Evolutionary conservation across 35 echinoderm and acorn worm species (phyloP), one percentile per base, ranked within the genome.

Genomic region (Stichopus chloronotus): DNA sequence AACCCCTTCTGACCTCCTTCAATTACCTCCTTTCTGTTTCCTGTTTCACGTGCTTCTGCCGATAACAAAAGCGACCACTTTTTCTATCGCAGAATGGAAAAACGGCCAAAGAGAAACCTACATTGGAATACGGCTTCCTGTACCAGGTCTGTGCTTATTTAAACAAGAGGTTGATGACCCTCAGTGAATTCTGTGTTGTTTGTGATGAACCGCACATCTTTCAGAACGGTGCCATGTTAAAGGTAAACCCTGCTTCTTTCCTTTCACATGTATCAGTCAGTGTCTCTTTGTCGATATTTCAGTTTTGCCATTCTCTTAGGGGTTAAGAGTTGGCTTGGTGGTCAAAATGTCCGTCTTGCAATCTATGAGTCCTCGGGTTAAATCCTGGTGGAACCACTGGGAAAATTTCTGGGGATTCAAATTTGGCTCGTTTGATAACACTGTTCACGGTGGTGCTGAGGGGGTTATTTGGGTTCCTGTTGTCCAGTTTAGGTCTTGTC

Each of bases 161-260:
- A 55, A 90, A 92, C 72, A 99, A 99, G 59, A 92, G 97, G 30
- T 83, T 99, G 25, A 94, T 95, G 4, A 96, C 95, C 5, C 92
- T 99, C 6, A 99, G 95, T 87, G 97, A 99, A 79, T 99, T 96
- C 88, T 99, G 97, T 94, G 97, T 99, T 9, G 97, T 99, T 24
- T 99, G 97, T 92, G 97, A 99, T 88, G 95, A 96, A 89, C 97
- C 95, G 53, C 97, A 99, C 91, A 96, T 99, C 80, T 99, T 99
- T 83, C 97, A 99, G 79, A 99, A 99, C 96, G 97, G 97, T 88
- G 95, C 94, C 63, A 99, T 99, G 97, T 72, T 99, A 2, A 99
- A 99, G 97, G 97, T 99, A 89, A 53, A 10, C 10, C 58, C 58
- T 57, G 17, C 69, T n/a, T 72, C 69, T 72, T 72, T 72, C 2